Evolutionary conservation across 2,113 vertebrate species (phyloP), one percentile per base, ranked within the genome.

Genomic region (Jacana jacana): DNA sequence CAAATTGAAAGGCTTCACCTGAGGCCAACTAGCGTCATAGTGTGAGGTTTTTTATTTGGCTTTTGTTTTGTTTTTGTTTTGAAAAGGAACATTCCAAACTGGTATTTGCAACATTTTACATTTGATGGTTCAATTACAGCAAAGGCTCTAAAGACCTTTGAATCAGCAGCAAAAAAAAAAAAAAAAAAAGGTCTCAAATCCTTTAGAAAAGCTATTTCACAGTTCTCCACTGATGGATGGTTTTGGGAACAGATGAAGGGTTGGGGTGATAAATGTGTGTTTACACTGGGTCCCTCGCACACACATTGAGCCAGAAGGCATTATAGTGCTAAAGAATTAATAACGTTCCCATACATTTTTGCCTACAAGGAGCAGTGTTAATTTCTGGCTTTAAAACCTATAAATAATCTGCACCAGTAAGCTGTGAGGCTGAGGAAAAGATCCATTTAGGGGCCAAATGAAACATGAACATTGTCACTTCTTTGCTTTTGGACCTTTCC

Each of bases 381-480:
- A 91, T 89, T 97, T 90, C 68, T 95, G 46, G n/a, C 83, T 92
- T 86, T 91, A 88, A 88, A 90, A 86, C 57, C 88, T 57, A 63
- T 79, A 88, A 87, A 87, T 89, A 96, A 76, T 79, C 70, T 69
- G 44, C 57, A 54, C 39, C 64, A 73, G 69, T 55, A 91, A 76
- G 69, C 72, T 65, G 61, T 69, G 69, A 86, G 92, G 83, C 69
- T 64, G 65, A 86, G 79, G 55, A 93, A 81, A 88, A 88, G 65
- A 87, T 80, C 39, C n/a, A 46, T 73, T 91, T 89, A 84, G 92
- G 49, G 57, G 63, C n/a, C 6, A 0, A 93, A 86, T 81, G 63
- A 89, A 86, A 71, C 55, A 76, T 22, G 51, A 63, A 42, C 72
- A 33, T 54, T 65, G 55, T 71, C 77, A 37, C 39, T 89, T 44